Conservation (phyloP, 2,797 vertebrate genomes). For the Micrastur ruficollis region DNA sequence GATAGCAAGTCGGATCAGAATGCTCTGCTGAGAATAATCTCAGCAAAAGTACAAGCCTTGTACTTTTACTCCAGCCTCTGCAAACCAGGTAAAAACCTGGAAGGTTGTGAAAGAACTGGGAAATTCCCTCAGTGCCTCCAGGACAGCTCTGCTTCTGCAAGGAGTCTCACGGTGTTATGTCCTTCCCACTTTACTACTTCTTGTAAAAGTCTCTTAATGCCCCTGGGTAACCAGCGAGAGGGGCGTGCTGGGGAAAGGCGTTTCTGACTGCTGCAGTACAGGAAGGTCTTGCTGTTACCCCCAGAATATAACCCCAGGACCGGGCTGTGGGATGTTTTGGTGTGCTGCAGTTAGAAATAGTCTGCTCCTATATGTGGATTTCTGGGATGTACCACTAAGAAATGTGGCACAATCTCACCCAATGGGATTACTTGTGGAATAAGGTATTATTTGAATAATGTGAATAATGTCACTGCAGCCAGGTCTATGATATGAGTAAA, state of each 20-base stretch:
- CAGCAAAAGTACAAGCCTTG: not conserved
- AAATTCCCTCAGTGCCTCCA: not conserved
- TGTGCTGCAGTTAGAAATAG: not conserved
- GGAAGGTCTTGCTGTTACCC: not conserved
- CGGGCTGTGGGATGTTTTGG: not conserved
- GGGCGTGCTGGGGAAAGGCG: not conserved
- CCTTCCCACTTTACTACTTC: not conserved
- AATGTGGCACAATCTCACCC: not conserved
- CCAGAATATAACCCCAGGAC: not conserved
- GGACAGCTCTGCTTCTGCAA: not conserved
- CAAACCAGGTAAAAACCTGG: not conserved
- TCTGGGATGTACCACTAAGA: not conserved
- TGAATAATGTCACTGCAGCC: not conserved
- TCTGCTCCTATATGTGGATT: not conserved
- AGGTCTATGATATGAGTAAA: constrained; percentile 26
- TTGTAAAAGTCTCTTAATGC: not conserved
- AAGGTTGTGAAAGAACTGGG: not conserved
- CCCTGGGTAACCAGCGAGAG: not conserved
- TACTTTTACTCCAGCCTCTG: not conserved
- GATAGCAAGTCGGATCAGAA: not conserved
- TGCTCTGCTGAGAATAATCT: not conserved
- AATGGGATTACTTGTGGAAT: not conserved
- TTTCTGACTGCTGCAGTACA: not conserved
- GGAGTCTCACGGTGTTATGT: accelerated
- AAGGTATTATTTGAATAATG: not conserved